phyloP scores from a whole-genome alignment of 2,888 invertebrate species.

The Ectobius pallidus region DNA sequence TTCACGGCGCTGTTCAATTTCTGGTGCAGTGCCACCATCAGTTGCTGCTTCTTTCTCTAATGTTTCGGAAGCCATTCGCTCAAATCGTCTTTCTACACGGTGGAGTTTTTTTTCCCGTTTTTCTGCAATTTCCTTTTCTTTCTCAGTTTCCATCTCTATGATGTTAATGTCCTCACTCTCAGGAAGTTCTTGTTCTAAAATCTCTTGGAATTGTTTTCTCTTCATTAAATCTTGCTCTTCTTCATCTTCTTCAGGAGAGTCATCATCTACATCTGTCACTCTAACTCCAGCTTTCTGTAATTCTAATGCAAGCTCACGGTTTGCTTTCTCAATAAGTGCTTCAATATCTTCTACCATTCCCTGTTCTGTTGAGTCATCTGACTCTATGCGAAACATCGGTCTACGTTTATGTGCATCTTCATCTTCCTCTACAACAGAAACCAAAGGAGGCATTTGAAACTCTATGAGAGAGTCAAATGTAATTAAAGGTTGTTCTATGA shows the following conservation, averaged over 20 bases:
- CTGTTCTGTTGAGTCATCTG: constrained; percentile 49
- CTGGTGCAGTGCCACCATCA: constrained; percentile 51
- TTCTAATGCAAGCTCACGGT: constrained; percentile 19
- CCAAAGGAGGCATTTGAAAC: background rate
- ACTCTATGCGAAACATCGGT: constrained; percentile 57
- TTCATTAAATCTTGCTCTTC: constrained; percentile 43
- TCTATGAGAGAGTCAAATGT: constrained; percentile 9
- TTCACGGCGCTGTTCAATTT: constrained; percentile 53
- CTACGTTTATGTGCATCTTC: constrained; percentile 48
- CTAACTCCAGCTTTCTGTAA: background rate
- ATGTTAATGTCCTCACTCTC: background rate
- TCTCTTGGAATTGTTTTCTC: constrained; percentile 43
- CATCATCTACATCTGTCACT: constrained; percentile 31
- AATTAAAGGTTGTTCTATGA: constrained; percentile 1
- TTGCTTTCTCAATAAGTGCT: constrained; percentile 25
- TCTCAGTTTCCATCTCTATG: constrained; percentile 31
- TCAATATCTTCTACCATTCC: constrained; percentile 30
- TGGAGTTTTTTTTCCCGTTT: constrained; percentile 54
- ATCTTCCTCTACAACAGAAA: background rate
- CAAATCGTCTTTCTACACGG: constrained; percentile 59
- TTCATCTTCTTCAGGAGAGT: constrained; percentile 48
- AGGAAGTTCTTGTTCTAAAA: constrained; percentile 48
- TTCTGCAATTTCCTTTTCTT: constrained; percentile 38
- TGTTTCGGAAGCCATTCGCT: constrained; percentile 59
- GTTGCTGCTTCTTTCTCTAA: constrained; percentile 52